phyloP scores from a whole-genome alignment of 2,888 invertebrate genomes.

The Acrocera orbiculus region DNA sequence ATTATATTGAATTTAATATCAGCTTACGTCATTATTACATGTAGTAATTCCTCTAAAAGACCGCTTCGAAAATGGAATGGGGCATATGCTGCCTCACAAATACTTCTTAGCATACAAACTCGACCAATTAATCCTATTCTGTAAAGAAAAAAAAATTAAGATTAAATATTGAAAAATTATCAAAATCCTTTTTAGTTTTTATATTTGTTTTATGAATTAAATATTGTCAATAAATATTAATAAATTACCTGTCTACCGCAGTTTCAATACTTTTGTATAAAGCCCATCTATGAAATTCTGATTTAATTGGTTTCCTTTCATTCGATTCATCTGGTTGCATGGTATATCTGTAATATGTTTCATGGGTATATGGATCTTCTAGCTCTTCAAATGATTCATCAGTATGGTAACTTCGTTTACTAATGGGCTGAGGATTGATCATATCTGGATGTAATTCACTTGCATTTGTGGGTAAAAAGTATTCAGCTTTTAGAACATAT shows the following conservation, averaged over 20 bases:
- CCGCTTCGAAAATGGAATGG: constrained; percentile 52
- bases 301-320: not conserved
- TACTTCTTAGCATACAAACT: constrained; percentile 52
- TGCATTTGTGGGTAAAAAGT: constrained; percentile 17
- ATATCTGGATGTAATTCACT: constrained; percentile 19
- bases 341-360: not conserved
- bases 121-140: constrained; percentile 48
- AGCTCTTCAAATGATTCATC: constrained; percentile 4
- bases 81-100: constrained; percentile 56
- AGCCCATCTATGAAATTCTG: constrained; percentile 37
- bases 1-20: constrained; percentile 7
- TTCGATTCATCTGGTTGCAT: not conserved
- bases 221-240: constrained; percentile 1
- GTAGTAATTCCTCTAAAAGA: constrained; percentile 54
- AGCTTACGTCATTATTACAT: constrained; percentile 57
- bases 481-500: constrained; percentile 19
- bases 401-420: constrained; percentile 7
- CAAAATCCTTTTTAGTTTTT: too few species aligned
- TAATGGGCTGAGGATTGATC: constrained; percentile 18
- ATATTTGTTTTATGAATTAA: too few species aligned
- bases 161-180: not conserved
- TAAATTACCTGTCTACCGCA: constrained; percentile 37
- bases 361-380: not conserved
- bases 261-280: constrained; percentile 45
- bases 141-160: constrained; percentile 15